phyloP scores from a whole-genome alignment of 1,140 invertebrate species.

The Hestina assimilis region DNA sequence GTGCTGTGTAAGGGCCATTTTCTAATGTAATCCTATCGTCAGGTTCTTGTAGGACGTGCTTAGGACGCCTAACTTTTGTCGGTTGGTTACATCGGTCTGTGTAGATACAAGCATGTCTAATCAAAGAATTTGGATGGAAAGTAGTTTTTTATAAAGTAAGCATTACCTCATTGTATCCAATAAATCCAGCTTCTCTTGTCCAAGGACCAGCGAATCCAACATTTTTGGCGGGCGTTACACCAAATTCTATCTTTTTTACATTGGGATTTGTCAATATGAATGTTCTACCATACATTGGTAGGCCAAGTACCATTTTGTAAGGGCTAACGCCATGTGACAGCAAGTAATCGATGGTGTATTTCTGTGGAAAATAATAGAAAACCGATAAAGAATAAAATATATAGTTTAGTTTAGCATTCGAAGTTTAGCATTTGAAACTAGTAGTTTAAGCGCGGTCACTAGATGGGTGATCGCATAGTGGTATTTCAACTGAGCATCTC shows the following conservation, averaged over 20 bases:
- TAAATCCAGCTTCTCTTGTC: slow-evolving; percentile 89
- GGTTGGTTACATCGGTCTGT: too few relatives aligned
- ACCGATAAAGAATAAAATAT: neutral
- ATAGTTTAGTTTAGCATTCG: neutral
- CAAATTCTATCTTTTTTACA: slow-evolving; percentile 38
- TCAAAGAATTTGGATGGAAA: too few relatives aligned
- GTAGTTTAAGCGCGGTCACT: too few relatives aligned
- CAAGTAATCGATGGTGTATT: slow-evolving; percentile 88
- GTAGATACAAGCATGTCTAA: too few relatives aligned
- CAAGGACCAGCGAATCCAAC: slow-evolving; percentile 86
- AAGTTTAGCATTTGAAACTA: neutral
- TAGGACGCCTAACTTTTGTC: too few relatives aligned
- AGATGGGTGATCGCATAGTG: too few relatives aligned
- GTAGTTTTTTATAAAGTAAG: too few relatives aligned
- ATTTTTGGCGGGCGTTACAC: slow-evolving; percentile 67
- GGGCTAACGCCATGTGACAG: slow-evolving; percentile 83
- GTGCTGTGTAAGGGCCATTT: too few relatives aligned
- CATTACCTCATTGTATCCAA: slow-evolving; percentile 91
- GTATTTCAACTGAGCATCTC: too few relatives aligned
- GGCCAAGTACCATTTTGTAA: slow-evolving; percentile 88
- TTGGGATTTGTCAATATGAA: slow-evolving; percentile 79
- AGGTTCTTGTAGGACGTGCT: too few relatives aligned
- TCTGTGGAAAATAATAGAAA: slow-evolving; percentile 63
- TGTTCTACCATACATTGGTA: slow-evolving; percentile 90
- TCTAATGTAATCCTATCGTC: too few relatives aligned